phyloP scores from a whole-genome alignment of 1,140 invertebrate genomes.

The Glomeris maerens region DNA sequence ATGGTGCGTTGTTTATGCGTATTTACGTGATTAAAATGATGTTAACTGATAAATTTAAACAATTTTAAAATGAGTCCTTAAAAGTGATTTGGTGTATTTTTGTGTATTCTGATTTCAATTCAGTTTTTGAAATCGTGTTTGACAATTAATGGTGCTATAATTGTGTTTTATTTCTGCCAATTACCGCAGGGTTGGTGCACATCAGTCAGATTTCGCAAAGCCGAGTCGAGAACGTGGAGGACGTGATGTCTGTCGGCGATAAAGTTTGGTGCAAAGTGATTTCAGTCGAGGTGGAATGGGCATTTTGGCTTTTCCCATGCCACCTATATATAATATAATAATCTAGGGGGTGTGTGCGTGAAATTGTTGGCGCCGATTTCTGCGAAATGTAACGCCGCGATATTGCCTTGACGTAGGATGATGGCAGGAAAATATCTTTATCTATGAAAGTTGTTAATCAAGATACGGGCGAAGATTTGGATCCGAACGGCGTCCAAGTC shows the following conservation, averaged over 20 bases:
- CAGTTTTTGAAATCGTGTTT: neutral
- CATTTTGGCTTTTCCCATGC: neutral
- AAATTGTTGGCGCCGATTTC: conserved; percentile 5
- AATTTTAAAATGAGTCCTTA: neutral
- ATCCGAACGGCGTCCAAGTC: conserved; percentile 48
- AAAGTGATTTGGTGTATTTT: neutral
- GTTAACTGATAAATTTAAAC: neutral
- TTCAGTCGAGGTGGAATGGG: conserved; percentile 23
- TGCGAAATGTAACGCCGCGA: neutral
- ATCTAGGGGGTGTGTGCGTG: too few species aligned
- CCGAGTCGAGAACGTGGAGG: conserved; percentile 27
- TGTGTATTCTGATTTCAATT: neutral
- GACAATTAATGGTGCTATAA: neutral
- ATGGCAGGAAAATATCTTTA: conserved; percentile 82
- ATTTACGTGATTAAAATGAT: neutral
- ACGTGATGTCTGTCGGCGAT: conserved; percentile 25
- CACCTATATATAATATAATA: neutral
- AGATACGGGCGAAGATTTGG: conserved; percentile 81
- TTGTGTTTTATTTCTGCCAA: neutral
- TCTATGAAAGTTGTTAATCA: conserved; percentile 99
- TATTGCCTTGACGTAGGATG: conserved; percentile 16
- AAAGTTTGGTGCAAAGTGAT: conserved; percentile 30
- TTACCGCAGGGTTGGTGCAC: conserved; percentile 26
- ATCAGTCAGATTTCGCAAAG: conserved; percentile 27
- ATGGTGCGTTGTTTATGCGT: conserved; percentile 21